These are phyloP conservation scores for Exephanes ischioxanthus DNA, from an alignment of 2,888 invertebrate species.

Conservation along the genomic window DNA sequence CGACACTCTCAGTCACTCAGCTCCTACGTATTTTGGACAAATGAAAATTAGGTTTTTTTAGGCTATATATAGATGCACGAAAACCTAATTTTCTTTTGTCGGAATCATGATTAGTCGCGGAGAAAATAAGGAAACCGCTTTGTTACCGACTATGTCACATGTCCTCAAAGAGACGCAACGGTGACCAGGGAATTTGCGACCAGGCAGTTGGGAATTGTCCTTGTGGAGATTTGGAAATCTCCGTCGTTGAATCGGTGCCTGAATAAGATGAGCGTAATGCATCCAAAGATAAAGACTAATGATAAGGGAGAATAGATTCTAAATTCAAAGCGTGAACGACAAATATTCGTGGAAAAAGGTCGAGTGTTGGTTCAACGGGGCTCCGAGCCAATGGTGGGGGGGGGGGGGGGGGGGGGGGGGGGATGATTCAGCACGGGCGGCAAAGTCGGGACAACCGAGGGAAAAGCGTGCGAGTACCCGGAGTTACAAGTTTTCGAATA, in stretches of 20 bases:
- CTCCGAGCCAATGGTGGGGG: background rate
- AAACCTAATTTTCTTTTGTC: no score
- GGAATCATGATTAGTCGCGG: no score
- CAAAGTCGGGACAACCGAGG: conserved; percentile 33
- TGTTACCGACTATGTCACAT: no score
- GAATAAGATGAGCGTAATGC: background rate
- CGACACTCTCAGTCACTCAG: background rate
- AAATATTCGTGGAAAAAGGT: conserved; percentile 70
- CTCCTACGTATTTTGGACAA: background rate
- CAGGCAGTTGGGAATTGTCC: background rate
- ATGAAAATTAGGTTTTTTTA: no score
- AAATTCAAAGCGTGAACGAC: background rate
- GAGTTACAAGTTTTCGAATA: conserved; percentile 73
- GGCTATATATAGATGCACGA: background rate
- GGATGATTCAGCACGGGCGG: conserved; percentile 39
- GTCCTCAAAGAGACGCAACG: no score
- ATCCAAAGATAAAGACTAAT: background rate
- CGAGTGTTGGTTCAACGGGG: conserved; percentile 8
- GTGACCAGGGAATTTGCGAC: no score
- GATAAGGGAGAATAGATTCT: background rate
- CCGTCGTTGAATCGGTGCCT: background rate
- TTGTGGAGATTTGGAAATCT: background rate
- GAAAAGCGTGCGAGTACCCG: conserved; percentile 36
- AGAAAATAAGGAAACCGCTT: no score
- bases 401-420: background rate